phyloP scores from a whole-genome alignment of 2,797 vertebrate genomes.

The Chiropotes sagulatus region DNA sequence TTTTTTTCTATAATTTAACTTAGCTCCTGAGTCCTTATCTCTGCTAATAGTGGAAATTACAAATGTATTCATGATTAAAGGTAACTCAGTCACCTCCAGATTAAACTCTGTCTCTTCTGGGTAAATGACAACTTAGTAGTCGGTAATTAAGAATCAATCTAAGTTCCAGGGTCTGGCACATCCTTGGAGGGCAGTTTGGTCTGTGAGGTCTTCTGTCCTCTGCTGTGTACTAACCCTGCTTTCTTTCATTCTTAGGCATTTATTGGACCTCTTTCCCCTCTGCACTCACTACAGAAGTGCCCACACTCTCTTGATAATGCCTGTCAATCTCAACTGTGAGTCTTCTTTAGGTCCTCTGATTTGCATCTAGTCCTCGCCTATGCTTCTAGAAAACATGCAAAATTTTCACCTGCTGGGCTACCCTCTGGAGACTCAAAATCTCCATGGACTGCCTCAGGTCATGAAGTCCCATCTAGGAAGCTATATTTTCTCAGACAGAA shows the following conservation, averaged over 20 bases:
- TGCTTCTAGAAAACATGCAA: neutral
- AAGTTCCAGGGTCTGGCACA: neutral
- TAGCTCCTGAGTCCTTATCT: neutral
- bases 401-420: neutral
- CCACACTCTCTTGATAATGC: neutral
- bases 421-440: neutral
- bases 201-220: neutral
- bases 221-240: neutral
- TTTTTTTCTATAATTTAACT: neutral
- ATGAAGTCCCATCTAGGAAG: neutral
- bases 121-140: neutral
- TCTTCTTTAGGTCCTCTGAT: neutral
- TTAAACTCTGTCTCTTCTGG: neutral
- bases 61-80: neutral
- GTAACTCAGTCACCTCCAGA: neutral
- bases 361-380: neutral
- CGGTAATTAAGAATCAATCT: neutral
- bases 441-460: neutral
- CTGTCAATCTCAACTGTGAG: neutral
- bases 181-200: neutral
- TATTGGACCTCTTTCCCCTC: neutral
- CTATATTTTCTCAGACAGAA: neutral
- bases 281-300: neutral
- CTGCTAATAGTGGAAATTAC: neutral
- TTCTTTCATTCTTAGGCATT: neutral